Conservation (phyloP, 1,140 invertebrate genomes). For the Coptotermes formosanus region DNA sequence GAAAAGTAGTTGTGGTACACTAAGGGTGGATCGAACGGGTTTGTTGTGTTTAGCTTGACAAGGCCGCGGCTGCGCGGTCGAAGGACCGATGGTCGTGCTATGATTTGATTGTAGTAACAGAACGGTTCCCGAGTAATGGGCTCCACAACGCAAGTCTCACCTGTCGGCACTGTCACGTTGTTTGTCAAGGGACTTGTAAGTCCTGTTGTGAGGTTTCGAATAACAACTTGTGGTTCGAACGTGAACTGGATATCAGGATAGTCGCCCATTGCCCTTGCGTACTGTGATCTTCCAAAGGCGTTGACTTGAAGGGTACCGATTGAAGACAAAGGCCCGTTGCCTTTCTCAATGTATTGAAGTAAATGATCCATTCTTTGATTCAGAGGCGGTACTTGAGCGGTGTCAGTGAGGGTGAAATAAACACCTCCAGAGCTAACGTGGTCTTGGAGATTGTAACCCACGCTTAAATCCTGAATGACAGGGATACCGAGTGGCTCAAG, state of each 20-base stretch:
- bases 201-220: not conserved
- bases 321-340: not conserved
- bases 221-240: constrained; percentile 59
- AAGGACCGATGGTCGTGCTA: constrained; percentile 45
- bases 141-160: not conserved
- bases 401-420: constrained; percentile 72
- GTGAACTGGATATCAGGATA: constrained; percentile 79
- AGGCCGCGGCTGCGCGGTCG: constrained; percentile 58
- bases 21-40: constrained; percentile 60
- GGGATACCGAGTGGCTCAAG: constrained; percentile 52
- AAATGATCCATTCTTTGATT: not conserved
- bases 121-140: not conserved
- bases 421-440: constrained; percentile 68
- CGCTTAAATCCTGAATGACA: constrained; percentile 54
- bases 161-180: constrained; percentile 6
- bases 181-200: constrained; percentile 60
- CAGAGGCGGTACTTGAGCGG: constrained; percentile 60
- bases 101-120: constrained; percentile 27
- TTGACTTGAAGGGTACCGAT: not conserved
- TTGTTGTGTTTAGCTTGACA: constrained; percentile 54
- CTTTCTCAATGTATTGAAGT: not conserved
- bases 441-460: constrained; percentile 50
- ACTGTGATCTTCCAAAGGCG: constrained; percentile 41
- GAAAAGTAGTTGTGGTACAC: constrained; percentile 66
- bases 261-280: constrained; percentile 60